A percentile compares a stretch with the other conserved stretches of the same genome.
phyloP scores from a whole-genome alignment of 2,797 vertebrate genomes.

The Microtus californicus region DNA sequence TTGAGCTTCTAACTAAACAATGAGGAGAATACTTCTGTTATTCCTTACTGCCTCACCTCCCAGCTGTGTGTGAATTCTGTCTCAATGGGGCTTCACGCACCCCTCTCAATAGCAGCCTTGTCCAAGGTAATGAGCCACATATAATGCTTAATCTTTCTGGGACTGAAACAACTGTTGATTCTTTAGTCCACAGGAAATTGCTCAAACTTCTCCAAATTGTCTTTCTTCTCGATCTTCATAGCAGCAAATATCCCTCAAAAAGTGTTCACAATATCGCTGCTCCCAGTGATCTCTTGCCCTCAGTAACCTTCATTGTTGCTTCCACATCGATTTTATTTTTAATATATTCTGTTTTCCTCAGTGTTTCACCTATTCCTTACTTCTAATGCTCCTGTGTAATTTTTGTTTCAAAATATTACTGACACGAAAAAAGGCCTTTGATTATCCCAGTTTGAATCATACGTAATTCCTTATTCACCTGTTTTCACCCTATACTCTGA shows the following conservation, averaged over 20 bases:
- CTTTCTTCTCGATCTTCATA: background rate
- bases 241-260: background rate
- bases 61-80: background rate
- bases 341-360: background rate
- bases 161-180: background rate
- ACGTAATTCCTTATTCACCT: background rate
- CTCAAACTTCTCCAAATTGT: background rate
- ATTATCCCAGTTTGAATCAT: background rate
- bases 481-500: background rate
- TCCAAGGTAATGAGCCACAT: background rate
- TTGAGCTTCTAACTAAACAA: background rate
- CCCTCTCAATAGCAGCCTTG: background rate
- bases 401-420: constrained; percentile 29
- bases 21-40: background rate
- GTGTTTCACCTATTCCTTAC: accelerated
- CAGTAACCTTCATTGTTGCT: background rate
- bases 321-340: background rate
- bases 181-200: background rate
- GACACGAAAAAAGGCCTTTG: background rate
- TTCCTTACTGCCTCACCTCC: background rate
- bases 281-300: background rate
- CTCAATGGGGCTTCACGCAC: background rate
- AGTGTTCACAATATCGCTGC: accelerated
- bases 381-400: background rate
- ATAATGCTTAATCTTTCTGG: background rate